A percentile compares a stretch with the other conserved stretches of the same genome.
Evolutionary conservation across 2,797 vertebrate genomes (phyloP).

Genomic region (Melanotaenia trifasciata): DNA sequence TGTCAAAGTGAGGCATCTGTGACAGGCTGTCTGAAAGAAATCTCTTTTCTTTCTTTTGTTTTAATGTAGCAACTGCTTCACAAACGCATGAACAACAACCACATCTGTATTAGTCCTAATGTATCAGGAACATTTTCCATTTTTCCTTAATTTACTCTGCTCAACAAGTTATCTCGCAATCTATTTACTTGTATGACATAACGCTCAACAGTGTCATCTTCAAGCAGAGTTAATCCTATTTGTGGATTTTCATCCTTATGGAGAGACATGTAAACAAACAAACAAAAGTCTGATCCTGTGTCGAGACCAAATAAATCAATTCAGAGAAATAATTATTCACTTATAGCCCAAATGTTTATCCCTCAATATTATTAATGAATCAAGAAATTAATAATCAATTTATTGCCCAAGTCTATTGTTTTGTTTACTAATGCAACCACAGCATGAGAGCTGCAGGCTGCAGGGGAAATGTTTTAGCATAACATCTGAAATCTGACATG

Average conservation of each 20-base stretch:
- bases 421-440: conserved; percentile 3
- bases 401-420: conserved; percentile 26
- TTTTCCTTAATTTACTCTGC: conserved; percentile 4
- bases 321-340: background rate
- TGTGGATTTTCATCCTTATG: conserved; percentile 25
- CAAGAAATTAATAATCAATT: background rate
- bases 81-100: conserved; percentile 11
- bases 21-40: conserved; percentile 11
- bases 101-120: conserved; percentile 12
- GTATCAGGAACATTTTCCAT: conserved; percentile 33
- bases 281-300: too few species aligned
- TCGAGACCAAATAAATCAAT: background rate
- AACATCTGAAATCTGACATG: conserved; percentile 69
- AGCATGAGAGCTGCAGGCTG: conserved; percentile 38
- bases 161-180: conserved; percentile 58
- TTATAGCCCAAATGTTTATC: background rate
- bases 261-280: background rate
- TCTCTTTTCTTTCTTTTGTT: background rate
- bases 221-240: conserved; percentile 14
- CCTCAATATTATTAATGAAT: background rate
- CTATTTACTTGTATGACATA: conserved; percentile 37
- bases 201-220: conserved; percentile 1
- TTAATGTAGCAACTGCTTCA: background rate
- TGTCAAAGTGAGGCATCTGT: conserved; percentile 29
- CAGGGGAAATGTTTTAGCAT: conserved; percentile 57